Evolutionary conservation across 2,113 vertebrate genomes (phyloP).

Genomic region (Pteropus alecto): DNA sequence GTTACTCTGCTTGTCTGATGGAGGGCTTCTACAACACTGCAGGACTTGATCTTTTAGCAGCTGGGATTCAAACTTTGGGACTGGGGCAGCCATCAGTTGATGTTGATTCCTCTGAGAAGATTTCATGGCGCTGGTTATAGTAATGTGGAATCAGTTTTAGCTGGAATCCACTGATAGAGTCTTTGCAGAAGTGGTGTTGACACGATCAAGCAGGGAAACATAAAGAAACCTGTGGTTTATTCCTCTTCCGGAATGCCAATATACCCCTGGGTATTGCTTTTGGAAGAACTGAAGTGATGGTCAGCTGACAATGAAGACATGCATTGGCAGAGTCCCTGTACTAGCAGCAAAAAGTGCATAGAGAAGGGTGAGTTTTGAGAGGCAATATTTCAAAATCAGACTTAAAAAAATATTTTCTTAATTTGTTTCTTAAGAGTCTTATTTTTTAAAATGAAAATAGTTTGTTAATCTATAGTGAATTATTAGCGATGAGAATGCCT

Average conservation of each 20-base stretch:
- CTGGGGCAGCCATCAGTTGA: fast-evolving
- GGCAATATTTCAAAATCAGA: neutral
- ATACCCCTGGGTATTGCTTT: neutral
- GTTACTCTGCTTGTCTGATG: neutral
- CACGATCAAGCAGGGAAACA: neutral
- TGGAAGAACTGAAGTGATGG: neutral
- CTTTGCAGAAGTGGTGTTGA: neutral
- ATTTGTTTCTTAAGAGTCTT: neutral
- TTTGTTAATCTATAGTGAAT: neutral
- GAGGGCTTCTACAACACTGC: neutral
- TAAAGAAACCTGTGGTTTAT: neutral
- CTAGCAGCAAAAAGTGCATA: neutral
- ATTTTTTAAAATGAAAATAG: neutral
- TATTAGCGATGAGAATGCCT: neutral
- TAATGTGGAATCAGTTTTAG: neutral
- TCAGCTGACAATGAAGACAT: neutral
- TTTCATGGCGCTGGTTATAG: neutral
- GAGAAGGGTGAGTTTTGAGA: neutral
- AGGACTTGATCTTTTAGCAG: neutral
- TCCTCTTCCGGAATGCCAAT: neutral
- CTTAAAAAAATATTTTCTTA: neutral
- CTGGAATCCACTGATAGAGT: neutral
- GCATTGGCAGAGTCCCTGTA: fast-evolving
- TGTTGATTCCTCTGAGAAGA: neutral
- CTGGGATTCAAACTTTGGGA: neutral